Percentiles rank a stretch among this genome's conserved stretches.
Evolutionary conservation across 2,113 vertebrate genomes (phyloP).

Genomic region (Platycercus adscitus): DNA sequence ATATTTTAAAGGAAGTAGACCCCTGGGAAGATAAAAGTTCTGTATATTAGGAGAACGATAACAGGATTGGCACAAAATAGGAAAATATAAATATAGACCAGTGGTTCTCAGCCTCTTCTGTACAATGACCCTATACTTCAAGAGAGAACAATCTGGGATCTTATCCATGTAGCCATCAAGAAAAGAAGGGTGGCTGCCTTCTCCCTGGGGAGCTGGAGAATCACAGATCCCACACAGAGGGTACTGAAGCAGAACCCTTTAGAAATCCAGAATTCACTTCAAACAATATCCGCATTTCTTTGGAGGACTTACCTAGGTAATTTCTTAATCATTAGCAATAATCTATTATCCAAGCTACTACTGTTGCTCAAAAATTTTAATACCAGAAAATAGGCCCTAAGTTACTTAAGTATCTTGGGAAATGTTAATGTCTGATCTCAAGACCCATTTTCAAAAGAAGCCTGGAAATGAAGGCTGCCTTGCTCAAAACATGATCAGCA

Average conservation of each 20-base stretch:
- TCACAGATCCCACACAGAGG: not conserved
- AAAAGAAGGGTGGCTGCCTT: not conserved
- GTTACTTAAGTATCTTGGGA: not conserved
- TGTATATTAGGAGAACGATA: not conserved
- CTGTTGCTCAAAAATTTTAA: not conserved
- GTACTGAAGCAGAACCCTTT: not conserved
- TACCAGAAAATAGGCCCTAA: not conserved
- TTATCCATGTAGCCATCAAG: not conserved
- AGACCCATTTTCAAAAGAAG: not conserved
- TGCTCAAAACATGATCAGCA: not conserved
- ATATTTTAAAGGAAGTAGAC: conserved; percentile 7
- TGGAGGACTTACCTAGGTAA: not conserved
- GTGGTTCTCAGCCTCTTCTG: conserved; percentile 18
- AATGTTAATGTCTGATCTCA: not conserved
- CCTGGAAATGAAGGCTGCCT: not conserved
- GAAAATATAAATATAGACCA: conserved; percentile 25
- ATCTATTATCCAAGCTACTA: not conserved
- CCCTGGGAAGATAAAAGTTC: conserved; percentile 25
- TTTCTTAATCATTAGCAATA: not conserved
- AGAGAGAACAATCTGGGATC: not conserved
- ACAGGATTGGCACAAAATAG: conserved; percentile 14
- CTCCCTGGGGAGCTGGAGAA: not conserved
- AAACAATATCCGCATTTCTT: not conserved
- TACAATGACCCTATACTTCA: not conserved
- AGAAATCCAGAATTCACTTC: not conserved